These are phyloP conservation scores for Zygaena filipendulae DNA, from an alignment of 2,888 invertebrate genomes.

Conservation along the genomic window DNA sequence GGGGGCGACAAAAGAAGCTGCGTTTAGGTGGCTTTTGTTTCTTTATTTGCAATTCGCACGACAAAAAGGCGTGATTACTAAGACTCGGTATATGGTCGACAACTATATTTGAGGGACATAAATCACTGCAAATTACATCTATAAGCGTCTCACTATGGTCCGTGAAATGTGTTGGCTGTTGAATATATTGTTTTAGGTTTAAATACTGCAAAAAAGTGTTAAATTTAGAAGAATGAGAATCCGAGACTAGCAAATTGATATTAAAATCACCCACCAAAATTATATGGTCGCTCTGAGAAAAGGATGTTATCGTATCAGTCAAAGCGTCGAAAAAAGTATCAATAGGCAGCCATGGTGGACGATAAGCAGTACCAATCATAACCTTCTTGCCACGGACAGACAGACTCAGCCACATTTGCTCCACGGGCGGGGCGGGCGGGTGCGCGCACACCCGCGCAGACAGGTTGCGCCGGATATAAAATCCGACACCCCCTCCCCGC, in stretches of 20 bases:
- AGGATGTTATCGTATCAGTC: slow-evolving; percentile 2
- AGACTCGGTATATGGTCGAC: slow-evolving; percentile 9
- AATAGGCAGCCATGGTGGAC: slow-evolving; percentile 2
- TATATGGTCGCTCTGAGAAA: slow-evolving; percentile 4
- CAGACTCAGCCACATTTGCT: slow-evolving; percentile 2
- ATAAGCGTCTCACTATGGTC: slow-evolving; percentile 13
- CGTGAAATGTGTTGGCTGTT: slow-evolving; percentile 13
- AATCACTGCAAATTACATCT: slow-evolving; percentile 13
- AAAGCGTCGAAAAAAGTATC: slow-evolving; percentile 5
- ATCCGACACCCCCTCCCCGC: slow-evolving; percentile 6
- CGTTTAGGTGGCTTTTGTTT: slow-evolving; percentile 4
- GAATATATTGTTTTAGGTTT: slow-evolving; percentile 7
- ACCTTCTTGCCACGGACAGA: slow-evolving; percentile 1
- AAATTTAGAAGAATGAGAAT: not conserved
- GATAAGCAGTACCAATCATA: slow-evolving; percentile 5
- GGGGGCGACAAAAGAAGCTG: slow-evolving; percentile 3
- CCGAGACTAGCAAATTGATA: slow-evolving; percentile 2
- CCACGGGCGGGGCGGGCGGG: not conserved
- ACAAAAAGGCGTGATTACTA: slow-evolving; percentile 11
- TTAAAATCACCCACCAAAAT: slow-evolving; percentile 5
- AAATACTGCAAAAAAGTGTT: no score
- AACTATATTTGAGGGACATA: slow-evolving; percentile 2
- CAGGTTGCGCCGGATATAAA: slow-evolving; percentile 1
- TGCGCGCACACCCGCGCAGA: no score
- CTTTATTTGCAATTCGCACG: slow-evolving; percentile 4